Conservation (phyloP, 2,113 vertebrate species). For the Chloroceryle aenea region DNA sequence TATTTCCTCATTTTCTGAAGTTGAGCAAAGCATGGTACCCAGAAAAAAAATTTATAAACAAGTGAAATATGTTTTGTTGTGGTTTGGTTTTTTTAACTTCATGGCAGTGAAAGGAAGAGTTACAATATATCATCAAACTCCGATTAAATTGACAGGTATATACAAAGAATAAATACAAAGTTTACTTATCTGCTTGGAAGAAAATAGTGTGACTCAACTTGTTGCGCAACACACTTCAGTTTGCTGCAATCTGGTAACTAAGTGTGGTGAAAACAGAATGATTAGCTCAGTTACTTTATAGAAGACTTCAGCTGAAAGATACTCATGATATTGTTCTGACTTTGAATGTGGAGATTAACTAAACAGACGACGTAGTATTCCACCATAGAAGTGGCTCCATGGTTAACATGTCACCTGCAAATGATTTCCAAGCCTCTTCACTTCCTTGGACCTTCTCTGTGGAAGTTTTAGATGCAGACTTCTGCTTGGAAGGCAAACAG, state of each 20-base stretch:
- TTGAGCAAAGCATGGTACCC: background rate
- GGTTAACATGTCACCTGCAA: background rate
- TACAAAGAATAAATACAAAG: background rate
- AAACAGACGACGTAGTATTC: background rate
- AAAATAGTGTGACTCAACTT: background rate
- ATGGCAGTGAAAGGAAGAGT: background rate
- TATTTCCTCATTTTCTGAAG: background rate
- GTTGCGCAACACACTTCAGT: background rate
- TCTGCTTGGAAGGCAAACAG: background rate
- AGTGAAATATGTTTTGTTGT: background rate
- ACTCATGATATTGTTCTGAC: background rate
- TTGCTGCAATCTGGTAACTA: background rate
- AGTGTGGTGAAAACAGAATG: background rate
- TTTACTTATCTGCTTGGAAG: background rate
- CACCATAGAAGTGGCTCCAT: background rate
- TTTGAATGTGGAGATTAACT: background rate
- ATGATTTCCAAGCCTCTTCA: background rate
- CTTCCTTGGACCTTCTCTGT: background rate
- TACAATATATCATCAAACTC: background rate
- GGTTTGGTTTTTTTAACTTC: background rate
- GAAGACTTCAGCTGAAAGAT: background rate
- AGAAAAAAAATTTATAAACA: background rate
- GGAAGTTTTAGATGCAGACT: background rate
- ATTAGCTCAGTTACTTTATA: background rate
- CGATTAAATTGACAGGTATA: background rate